Evolutionary conservation across 2,888 invertebrate genomes (phyloP).

Genomic region (Diarsia dahlii): DNA sequence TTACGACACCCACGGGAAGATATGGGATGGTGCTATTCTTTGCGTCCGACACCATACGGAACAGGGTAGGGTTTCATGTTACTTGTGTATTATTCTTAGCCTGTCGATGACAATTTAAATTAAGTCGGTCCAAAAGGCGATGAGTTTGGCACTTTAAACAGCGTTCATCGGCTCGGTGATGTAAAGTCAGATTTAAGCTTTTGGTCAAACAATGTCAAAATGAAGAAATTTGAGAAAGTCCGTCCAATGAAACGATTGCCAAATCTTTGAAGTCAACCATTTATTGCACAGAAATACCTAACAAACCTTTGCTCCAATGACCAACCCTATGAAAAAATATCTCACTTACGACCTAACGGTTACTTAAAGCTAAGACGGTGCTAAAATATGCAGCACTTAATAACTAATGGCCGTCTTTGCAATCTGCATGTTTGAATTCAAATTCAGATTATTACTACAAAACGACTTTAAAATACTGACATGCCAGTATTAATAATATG

Average conservation of each 20-base stretch:
- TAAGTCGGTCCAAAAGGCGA: too few relatives aligned
- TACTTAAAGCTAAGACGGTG: constrained; percentile 37
- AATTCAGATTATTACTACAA: constrained; percentile 34
- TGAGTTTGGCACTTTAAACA: too few relatives aligned
- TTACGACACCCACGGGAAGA: too few relatives aligned
- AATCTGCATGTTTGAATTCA: constrained; percentile 39
- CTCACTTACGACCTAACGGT: constrained; percentile 52
- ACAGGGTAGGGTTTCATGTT: too few relatives aligned
- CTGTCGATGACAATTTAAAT: too few relatives aligned
- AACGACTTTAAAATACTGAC: not conserved
- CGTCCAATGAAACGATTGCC: not conserved
- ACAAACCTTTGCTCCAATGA: constrained; percentile 6
- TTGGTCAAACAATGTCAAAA: not conserved
- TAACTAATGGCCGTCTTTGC: constrained; percentile 35
- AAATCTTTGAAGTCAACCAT: not conserved
- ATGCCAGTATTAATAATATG: not conserved
- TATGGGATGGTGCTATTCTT: too few relatives aligned
- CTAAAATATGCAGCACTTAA: constrained; percentile 56
- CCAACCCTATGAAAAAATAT: constrained; percentile 43
- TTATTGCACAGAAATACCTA: not conserved
- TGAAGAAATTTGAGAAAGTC: not conserved
- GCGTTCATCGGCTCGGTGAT: too few relatives aligned
- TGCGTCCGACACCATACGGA: too few relatives aligned
- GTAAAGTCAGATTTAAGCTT: too few relatives aligned
- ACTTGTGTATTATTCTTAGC: too few relatives aligned